These are phyloP conservation scores for Meriones unguiculatus DNA, from an alignment of 2,113 vertebrate species.

Conservation along the genomic window DNA sequence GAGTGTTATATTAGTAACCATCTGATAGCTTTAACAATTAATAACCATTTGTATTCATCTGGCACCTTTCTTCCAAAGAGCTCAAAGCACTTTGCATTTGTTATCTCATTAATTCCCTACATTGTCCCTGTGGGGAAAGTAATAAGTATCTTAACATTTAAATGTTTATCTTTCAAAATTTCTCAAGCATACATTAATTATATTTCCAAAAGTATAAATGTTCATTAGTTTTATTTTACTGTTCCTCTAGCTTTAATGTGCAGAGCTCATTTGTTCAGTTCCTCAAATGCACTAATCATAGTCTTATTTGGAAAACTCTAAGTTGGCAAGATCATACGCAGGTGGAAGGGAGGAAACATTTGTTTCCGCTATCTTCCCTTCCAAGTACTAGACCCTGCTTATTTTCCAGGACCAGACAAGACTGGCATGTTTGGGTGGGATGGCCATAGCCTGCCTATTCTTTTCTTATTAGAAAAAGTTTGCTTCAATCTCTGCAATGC, in stretches of 20 bases:
- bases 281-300: slow-evolving; percentile 59
- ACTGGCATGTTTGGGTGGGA: not conserved
- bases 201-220: slow-evolving; percentile 80
- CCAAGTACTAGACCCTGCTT: not conserved
- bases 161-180: slow-evolving; percentile 82
- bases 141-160: slow-evolving; percentile 83
- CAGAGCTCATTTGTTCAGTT: slow-evolving; percentile 61
- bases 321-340: slow-evolving; percentile 48
- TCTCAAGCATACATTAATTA: slow-evolving; percentile 82
- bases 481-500: not conserved
- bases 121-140: slow-evolving; percentile 79
- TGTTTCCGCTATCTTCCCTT: not conserved
- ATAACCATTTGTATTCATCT: slow-evolving; percentile 79
- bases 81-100: slow-evolving; percentile 78
- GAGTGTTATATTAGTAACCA: slow-evolving; percentile 68
- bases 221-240: slow-evolving; percentile 80
- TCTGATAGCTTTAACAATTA: slow-evolving; percentile 74
- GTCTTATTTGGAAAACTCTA: slow-evolving; percentile 63
- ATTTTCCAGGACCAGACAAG: not conserved
- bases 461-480: slow-evolving; percentile 26
- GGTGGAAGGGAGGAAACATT: not conserved
- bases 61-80: slow-evolving; percentile 77
- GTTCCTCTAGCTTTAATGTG: slow-evolving; percentile 75
- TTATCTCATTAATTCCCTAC: slow-evolving; percentile 81
- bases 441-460: not conserved